Conservation (phyloP, 1,140 invertebrate genomes). For the Eupristina koningsbergeri region DNA sequence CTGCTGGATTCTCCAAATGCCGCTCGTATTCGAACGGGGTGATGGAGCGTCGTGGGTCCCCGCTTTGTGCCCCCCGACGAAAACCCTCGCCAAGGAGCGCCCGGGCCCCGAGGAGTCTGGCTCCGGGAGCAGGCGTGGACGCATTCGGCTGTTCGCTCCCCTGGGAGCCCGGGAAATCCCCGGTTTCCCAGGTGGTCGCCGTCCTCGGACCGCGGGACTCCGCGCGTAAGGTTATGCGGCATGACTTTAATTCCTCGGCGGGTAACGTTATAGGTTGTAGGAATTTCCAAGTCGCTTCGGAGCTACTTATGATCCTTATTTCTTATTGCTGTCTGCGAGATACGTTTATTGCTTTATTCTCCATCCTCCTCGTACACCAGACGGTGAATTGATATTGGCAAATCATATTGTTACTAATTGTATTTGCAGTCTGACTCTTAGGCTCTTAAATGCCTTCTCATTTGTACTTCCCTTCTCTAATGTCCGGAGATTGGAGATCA, state of each 20-base stretch:
- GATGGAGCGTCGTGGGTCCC: not conserved
- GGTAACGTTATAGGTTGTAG: not conserved
- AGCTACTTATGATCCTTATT: not conserved
- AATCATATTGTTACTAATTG: not conserved
- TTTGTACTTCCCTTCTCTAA: not conserved
- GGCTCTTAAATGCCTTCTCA: not conserved
- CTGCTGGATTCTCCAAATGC: conserved; percentile 74
- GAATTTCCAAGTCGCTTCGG: not conserved
- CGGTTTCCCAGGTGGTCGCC: too few relatives aligned
- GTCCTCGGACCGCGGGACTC: too few relatives aligned
- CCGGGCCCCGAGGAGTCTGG: not conserved
- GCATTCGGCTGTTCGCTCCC: too few relatives aligned
- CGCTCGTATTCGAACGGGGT: conserved; percentile 53
- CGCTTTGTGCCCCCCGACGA: not conserved
- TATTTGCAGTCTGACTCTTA: not conserved
- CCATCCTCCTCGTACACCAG: not conserved
- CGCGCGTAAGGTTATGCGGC: too few relatives aligned
- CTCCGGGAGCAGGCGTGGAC: too few relatives aligned
- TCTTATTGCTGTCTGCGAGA: not conserved
- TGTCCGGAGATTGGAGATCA: not conserved
- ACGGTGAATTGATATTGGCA: not conserved
- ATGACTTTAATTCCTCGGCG: too few relatives aligned
- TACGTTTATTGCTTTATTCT: not conserved
- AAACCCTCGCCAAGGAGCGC: not conserved
- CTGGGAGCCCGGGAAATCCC: too few relatives aligned